Conservation (phyloP, 2,113 vertebrate species). For the Cheilinus undulatus region DNA sequence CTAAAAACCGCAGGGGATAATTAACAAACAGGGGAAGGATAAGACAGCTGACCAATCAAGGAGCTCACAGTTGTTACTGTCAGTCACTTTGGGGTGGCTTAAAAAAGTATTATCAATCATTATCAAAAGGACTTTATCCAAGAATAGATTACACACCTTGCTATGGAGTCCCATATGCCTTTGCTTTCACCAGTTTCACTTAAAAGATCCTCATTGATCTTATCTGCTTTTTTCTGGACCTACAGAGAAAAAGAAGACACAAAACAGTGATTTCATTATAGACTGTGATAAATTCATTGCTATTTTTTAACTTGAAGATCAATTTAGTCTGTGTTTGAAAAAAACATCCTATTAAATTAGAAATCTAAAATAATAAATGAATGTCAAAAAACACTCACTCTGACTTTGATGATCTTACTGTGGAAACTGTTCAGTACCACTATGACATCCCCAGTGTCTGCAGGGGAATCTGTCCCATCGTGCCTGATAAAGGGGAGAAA, state of each 20-base stretch:
- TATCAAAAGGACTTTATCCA: not conserved
- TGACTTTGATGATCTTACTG: conserved; percentile 95
- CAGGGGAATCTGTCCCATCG: conserved; percentile 91
- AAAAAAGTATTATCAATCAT: not conserved
- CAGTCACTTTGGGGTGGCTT: conserved; percentile 11
- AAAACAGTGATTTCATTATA: not conserved
- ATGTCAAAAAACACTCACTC: conserved; percentile 81
- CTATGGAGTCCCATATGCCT: conserved; percentile 86
- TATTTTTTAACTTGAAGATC: too few relatives aligned
- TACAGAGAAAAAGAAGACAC: conserved; percentile 41
- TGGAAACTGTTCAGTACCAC: conserved; percentile 94
- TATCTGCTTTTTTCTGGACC: conserved; percentile 86
- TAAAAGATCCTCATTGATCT: conserved; percentile 85
- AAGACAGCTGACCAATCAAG: conserved; percentile 42
- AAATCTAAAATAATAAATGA: not conserved
- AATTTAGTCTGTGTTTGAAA: not conserved
- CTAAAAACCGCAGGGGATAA: conserved; percentile 68
- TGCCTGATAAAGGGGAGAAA: conserved; percentile 81
- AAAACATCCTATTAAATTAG: not conserved
- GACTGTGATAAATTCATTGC: too few relatives aligned
- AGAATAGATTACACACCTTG: conserved; percentile 75
- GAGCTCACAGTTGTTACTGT: conserved; percentile 26
- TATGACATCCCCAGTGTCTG: conserved; percentile 82
- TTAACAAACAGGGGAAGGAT: conserved; percentile 53
- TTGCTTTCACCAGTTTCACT: conserved; percentile 80